Evolutionary conservation across 2,888 invertebrate genomes (phyloP).

Genomic region (Hyposoter dolosus): DNA sequence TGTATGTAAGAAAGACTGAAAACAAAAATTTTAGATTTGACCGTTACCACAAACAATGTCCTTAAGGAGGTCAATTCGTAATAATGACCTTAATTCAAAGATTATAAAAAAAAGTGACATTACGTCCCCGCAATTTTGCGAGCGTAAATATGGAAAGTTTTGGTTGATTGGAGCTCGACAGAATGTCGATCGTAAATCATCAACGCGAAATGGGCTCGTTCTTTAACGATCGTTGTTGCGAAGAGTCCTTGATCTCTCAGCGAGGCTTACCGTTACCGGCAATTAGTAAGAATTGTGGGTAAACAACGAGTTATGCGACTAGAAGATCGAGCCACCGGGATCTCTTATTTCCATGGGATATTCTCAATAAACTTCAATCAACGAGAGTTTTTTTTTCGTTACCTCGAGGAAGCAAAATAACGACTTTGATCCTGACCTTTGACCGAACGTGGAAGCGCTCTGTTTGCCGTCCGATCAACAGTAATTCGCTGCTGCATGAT

Average conservation of each 20-base stretch:
- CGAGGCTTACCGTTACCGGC: neutral
- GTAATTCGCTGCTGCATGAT: neutral
- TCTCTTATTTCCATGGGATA: neutral
- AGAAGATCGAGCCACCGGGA: neutral
- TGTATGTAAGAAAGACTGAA: too few species aligned
- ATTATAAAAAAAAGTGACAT: neutral
- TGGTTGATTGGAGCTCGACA: neutral
- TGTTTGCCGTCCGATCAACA: neutral
- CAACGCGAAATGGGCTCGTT: neutral
- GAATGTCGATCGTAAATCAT: neutral
- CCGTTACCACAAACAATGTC: too few species aligned
- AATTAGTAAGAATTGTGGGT: neutral
- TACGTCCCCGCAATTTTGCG: neutral
- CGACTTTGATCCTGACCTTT: slow-evolving; percentile 44
- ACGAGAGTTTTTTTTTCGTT: neutral
- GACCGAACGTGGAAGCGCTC: slow-evolving; percentile 28
- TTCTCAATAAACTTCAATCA: slow-evolving; percentile 4
- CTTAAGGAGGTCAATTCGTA: neutral
- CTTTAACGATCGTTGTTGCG: neutral
- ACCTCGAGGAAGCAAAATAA: slow-evolving; percentile 36
- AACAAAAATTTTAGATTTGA: too few species aligned
- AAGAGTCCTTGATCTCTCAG: neutral
- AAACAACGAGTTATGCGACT: neutral
- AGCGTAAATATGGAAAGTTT: neutral
- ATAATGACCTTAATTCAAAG: neutral